A percentile compares a stretch with the other conserved stretches of the same genome.
These are phyloP conservation scores for Caenorhabditis brenneri DNA, from an alignment of 1,140 invertebrate species.

Conservation along the genomic window DNA sequence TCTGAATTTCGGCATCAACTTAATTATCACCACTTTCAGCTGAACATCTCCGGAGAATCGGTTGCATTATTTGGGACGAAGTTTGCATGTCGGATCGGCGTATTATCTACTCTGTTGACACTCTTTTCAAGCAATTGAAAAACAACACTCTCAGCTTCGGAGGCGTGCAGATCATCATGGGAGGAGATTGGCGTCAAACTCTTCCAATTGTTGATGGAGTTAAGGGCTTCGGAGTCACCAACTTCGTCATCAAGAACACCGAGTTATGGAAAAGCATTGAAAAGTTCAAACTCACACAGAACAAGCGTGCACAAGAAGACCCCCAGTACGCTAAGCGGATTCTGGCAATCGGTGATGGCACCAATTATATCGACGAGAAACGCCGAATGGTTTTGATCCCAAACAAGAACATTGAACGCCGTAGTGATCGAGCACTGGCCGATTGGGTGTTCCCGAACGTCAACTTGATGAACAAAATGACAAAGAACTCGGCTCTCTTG, in stretches of 20 bases:
- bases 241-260: not conserved
- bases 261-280: slow-evolving; percentile 1
- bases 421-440: not conserved
- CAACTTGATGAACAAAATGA: not conserved
- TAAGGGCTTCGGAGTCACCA: not conserved
- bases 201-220: not conserved
- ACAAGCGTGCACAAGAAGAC: slow-evolving; percentile 49
- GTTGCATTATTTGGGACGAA: slow-evolving; percentile 48
- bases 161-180: slow-evolving; percentile 62
- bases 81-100: slow-evolving; percentile 31
- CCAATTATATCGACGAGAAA: not conserved
- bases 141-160: slow-evolving; percentile 56
- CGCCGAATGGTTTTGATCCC: not conserved
- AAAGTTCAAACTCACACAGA: not conserved
- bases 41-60: not conserved
- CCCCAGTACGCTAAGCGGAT: not conserved
- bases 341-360: not conserved
- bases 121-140: not conserved
- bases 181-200: slow-evolving; percentile 62
- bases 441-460: not conserved
- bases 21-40: too few species aligned
- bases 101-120: slow-evolving; percentile 25
- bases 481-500: not conserved
- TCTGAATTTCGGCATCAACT: too few species aligned
- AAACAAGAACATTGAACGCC: not conserved